Evolutionary conservation across 2,797 vertebrate species (phyloP).

Genomic region (Pangasius sanitwongsei): DNA sequence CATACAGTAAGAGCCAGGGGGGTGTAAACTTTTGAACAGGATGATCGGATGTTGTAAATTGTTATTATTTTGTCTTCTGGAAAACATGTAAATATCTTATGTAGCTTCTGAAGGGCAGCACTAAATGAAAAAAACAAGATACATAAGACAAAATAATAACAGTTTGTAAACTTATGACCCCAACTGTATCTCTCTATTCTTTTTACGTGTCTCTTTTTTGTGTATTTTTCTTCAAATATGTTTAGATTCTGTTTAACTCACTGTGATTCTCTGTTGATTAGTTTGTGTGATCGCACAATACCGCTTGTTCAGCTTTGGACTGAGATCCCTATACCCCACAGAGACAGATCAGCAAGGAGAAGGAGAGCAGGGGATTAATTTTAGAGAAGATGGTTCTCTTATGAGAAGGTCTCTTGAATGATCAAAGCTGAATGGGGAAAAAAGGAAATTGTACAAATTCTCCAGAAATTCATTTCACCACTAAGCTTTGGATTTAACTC

Average conservation of each 20-base stretch:
- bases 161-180: too few species aligned
- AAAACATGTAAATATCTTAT: too few species aligned
- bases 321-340: background rate
- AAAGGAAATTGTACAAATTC: background rate
- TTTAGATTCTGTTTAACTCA: background rate
- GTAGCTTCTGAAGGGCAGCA: too few species aligned
- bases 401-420: background rate
- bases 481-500: background rate
- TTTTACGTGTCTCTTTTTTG: too few species aligned
- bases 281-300: background rate
- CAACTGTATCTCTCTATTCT: background rate
- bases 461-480: background rate
- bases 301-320: background rate
- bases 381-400: background rate
- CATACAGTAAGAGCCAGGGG: too few species aligned
- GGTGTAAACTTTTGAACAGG: too few species aligned
- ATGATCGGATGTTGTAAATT: too few species aligned
- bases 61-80: too few species aligned
- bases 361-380: background rate
- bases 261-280: background rate
- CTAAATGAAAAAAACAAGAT: too few species aligned
- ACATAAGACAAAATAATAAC: too few species aligned
- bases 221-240: too few species aligned
- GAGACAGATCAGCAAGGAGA: background rate
- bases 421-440: background rate